phyloP scores from a whole-genome alignment of 2,888 invertebrate genomes.

The Pseudococcus viburni region DNA sequence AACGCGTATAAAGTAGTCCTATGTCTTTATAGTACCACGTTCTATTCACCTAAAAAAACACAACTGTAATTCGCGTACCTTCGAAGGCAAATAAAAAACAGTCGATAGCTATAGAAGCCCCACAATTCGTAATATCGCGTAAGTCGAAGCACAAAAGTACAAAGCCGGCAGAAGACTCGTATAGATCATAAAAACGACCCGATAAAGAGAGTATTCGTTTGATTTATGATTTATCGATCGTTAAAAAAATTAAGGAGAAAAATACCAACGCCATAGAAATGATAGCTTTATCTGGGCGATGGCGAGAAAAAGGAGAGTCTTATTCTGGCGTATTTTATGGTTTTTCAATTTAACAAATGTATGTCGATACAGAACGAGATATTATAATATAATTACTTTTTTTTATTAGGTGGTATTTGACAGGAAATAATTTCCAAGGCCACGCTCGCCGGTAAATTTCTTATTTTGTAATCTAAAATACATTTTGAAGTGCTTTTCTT shows the following conservation, averaged over 20 bases:
- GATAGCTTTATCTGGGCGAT: constrained; percentile 20
- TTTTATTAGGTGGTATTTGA: constrained; percentile 55
- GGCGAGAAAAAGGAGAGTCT: constrained; percentile 13
- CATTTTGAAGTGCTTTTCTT: background rate
- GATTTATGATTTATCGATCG: constrained; percentile 41
- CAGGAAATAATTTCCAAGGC: constrained; percentile 55
- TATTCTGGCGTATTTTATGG: background rate
- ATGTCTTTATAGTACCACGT: background rate
- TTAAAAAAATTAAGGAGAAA: background rate
- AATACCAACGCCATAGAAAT: background rate
- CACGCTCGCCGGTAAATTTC: constrained; percentile 19
- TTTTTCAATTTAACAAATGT: background rate
- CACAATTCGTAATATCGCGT: background rate
- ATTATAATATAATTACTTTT: constrained; percentile 54
- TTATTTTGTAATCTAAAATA: constrained; percentile 50
- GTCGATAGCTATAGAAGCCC: background rate
- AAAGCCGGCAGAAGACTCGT: constrained; percentile 9
- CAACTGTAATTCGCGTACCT: background rate
- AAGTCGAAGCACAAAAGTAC: background rate
- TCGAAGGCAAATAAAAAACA: background rate
- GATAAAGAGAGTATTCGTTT: constrained; percentile 36
- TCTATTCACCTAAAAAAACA: background rate
- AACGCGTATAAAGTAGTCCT: background rate
- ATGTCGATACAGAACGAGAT: constrained; percentile 39
- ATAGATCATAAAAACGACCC: constrained; percentile 13